A percentile compares a stretch with the other conserved stretches of the same genome.
These are phyloP conservation scores for Idris sp. DNA, from an alignment of 1,140 invertebrate species.

Conservation along the genomic window DNA sequence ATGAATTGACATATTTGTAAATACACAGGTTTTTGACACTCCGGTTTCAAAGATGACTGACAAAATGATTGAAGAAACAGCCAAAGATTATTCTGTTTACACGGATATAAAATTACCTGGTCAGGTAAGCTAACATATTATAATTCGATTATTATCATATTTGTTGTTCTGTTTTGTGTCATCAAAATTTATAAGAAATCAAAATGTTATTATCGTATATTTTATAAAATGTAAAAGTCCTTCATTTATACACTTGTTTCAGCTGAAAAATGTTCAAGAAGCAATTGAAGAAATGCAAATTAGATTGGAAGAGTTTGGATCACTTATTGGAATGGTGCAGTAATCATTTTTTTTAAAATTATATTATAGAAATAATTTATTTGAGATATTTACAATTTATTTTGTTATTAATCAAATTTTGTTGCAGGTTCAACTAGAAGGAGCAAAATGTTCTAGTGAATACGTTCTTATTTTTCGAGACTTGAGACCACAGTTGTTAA, in stretches of 20 bases:
- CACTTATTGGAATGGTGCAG: conserved; percentile 63
- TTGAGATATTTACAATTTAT: too few species aligned
- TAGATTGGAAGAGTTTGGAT: conserved; percentile 65
- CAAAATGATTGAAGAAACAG: conserved; percentile 57
- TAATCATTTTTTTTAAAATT: too few species aligned
- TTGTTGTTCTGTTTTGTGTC: too few species aligned
- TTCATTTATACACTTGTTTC: conserved; percentile 20
- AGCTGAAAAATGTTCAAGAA: conserved; percentile 62
- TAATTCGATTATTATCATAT: too few species aligned
- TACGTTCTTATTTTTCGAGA: conserved; percentile 48
- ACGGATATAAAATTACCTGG: conserved; percentile 47
- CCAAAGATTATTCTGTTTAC: conserved; percentile 60
- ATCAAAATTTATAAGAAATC: too few species aligned
- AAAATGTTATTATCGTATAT: too few species aligned
- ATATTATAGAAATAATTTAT: too few species aligned
- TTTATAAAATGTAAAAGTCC: too few species aligned
- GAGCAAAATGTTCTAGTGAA: conserved; percentile 58
- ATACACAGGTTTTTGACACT: too few species aligned
- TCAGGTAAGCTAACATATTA: too few species aligned
- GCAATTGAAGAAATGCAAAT: conserved; percentile 67
- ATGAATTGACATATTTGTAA: too few species aligned
- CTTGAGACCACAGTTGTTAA: conserved; percentile 52
- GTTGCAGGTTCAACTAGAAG: conserved; percentile 60
- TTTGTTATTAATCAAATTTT: background rate
- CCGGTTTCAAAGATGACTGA: background rate